Base-by-base conservation (phyloP, 2,888 invertebrate species). In the Apoderus coryli region DNA sequence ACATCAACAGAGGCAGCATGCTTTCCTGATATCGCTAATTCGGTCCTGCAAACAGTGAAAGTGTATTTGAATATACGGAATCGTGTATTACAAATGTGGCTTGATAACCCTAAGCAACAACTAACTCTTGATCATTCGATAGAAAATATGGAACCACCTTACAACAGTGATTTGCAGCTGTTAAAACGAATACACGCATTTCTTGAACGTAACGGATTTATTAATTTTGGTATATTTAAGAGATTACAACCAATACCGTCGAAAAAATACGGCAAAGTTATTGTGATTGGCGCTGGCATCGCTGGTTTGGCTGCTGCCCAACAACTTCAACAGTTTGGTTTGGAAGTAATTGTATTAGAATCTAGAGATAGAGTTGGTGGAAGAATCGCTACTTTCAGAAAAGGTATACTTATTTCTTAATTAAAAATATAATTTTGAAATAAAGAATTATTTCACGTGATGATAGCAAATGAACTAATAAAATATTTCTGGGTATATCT, bases 221-320 rank as follows among this genome's bases (percentile, higher is more conserved):
- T 98, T 39, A 98, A 98, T 62, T 96, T 89, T 64, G 98, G 98
- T 0, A 79, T 93, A 28, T 98, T 89, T 58, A 88, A 90, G 53
- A 67, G 88, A 19, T 57, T 82, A 3, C 81, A 81, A 50, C 76
- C 81, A 32, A 67, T 72, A 36, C 69, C 75, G 4, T 50, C 54
- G 10, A 73, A 75, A 47, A 72, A 74, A 44, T 60, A 68, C 36
- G 76, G 75, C 1, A 77, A 75, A 56, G 58, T 57, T 13, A 69
- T 71, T 29, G 70, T 71, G 16, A 71, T 72, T 52, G 71, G 71
- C 27, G 72, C 72, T 48, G 95, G 39, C 3, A 90, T 95, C 16
- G 89, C 93, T 10, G 95, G 95, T 0, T 61, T 96, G 38, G 85
- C 86, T 13, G 95, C 93, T 16, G 95, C 92, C 1, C 80, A 90